These are phyloP conservation scores for Cheilosia variabilis DNA, from an alignment of 2,888 invertebrate species.

Conservation along the genomic window DNA sequence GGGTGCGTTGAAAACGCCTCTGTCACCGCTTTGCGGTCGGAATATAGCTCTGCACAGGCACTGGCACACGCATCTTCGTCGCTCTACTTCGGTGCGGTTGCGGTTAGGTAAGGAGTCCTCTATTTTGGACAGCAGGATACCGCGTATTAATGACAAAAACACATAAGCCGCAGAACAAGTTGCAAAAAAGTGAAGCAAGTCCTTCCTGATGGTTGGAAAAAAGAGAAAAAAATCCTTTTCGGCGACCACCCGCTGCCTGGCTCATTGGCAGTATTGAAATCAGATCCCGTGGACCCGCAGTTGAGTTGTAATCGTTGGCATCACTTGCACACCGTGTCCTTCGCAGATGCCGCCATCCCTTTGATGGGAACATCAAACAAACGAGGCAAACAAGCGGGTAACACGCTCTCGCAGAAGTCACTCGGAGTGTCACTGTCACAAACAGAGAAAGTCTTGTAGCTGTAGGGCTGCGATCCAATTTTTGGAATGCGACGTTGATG, in stretches of 20 bases:
- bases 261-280: conserved; percentile 59
- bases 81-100: conserved; percentile 31
- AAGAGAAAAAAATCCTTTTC: conserved; percentile 15
- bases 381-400: conserved; percentile 7
- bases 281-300: conserved; percentile 55
- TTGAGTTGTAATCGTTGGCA: conserved; percentile 22
- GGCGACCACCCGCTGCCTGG: conserved; percentile 40
- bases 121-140: conserved; percentile 54
- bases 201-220: neutral
- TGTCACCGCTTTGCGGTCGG: conserved; percentile 59
- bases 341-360: conserved; percentile 44
- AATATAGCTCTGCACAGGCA: conserved; percentile 42
- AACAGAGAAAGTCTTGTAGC: conserved; percentile 46
- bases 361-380: conserved; percentile 66
- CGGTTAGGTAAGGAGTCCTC: conserved; percentile 20
- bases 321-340: conserved; percentile 38
- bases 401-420: conserved; percentile 9
- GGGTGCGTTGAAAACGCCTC: conserved; percentile 58
- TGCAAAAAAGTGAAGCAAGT: neutral
- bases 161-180: conserved; percentile 63
- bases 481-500: conserved; percentile 16
- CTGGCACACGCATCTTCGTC: conserved; percentile 64
- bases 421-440: conserved; percentile 20
- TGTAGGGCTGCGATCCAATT: neutral
- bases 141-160: conserved; percentile 73